These are phyloP conservation scores for Phallusia fumigata DNA, from an alignment of 23 tunicate genomes.

Conservation along the genomic window DNA sequence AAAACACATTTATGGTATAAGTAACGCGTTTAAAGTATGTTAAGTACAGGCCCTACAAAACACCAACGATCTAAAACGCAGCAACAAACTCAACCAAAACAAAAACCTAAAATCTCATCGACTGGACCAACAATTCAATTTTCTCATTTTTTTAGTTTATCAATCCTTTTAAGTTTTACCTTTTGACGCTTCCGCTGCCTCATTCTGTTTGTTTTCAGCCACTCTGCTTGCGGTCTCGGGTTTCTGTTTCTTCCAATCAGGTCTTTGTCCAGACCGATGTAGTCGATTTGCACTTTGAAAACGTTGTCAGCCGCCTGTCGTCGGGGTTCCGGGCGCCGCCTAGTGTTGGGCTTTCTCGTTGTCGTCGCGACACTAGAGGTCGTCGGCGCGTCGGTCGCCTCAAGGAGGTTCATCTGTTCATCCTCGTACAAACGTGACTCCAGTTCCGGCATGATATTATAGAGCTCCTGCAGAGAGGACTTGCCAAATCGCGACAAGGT, in stretches of 20 bases:
- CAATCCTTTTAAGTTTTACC: neutral
- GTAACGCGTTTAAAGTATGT: too few species aligned
- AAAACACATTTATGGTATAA: too few species aligned
- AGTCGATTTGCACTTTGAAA: neutral
- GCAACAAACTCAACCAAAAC: too few species aligned
- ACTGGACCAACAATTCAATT: too few species aligned
- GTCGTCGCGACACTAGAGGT: neutral
- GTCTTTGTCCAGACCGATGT: neutral
- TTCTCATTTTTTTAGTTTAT: neutral
- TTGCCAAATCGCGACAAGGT: neutral
- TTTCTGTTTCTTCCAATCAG: neutral
- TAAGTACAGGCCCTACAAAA: too few species aligned
- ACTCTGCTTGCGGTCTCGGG: neutral
- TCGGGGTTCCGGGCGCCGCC: neutral
- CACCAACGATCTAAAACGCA: too few species aligned
- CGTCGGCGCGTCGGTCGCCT: neutral
- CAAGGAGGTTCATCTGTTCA: constrained; percentile 10
- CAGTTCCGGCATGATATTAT: neutral
- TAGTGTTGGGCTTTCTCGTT: neutral
- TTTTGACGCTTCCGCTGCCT: neutral
- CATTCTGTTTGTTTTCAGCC: neutral
- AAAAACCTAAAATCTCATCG: too few species aligned
- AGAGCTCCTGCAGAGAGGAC: neutral
- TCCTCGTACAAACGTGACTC: neutral
- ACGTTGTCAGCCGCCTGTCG: neutral